phyloP scores from a whole-genome alignment of 2,888 invertebrate genomes.

The Parnassius apollo region DNA sequence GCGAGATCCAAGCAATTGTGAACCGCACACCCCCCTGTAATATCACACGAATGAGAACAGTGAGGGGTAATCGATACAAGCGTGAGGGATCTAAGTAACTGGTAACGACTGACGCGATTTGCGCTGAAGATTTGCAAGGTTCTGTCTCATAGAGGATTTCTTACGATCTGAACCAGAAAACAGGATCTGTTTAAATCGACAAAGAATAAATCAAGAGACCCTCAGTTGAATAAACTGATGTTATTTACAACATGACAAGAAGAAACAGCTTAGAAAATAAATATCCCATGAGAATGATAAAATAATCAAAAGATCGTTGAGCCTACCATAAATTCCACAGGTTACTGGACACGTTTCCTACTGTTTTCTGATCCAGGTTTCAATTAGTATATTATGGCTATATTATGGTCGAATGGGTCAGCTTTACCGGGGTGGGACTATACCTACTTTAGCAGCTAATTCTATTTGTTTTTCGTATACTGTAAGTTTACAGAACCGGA shows the following conservation, averaged over 20 bases:
- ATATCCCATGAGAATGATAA: neutral
- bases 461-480: too few relatives aligned
- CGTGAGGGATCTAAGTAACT: conserved; percentile 5
- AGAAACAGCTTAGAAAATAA: conserved; percentile 1
- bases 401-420: too few relatives aligned
- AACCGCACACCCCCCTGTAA: conserved; percentile 3
- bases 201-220: conserved; percentile 20
- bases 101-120: conserved; percentile 16
- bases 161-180: conserved; percentile 17
- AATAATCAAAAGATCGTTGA: too few relatives aligned
- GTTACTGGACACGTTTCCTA: too few relatives aligned
- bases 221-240: conserved; percentile 10
- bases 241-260: conserved; percentile 14
- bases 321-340: too few relatives aligned
- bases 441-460: too few relatives aligned
- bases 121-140: conserved; percentile 23
- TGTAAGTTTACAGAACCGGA: too few relatives aligned
- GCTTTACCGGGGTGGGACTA: too few relatives aligned
- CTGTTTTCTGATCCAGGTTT: too few relatives aligned
- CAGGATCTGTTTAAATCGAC: conserved; percentile 9
- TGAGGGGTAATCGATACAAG: neutral
- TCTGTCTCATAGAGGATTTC: conserved; percentile 24
- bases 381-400: too few relatives aligned
- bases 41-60: neutral
- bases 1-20: conserved; percentile 8